Conservation (phyloP, 2,888 invertebrate species). For the Lordiphosa fenestrarum region DNA sequence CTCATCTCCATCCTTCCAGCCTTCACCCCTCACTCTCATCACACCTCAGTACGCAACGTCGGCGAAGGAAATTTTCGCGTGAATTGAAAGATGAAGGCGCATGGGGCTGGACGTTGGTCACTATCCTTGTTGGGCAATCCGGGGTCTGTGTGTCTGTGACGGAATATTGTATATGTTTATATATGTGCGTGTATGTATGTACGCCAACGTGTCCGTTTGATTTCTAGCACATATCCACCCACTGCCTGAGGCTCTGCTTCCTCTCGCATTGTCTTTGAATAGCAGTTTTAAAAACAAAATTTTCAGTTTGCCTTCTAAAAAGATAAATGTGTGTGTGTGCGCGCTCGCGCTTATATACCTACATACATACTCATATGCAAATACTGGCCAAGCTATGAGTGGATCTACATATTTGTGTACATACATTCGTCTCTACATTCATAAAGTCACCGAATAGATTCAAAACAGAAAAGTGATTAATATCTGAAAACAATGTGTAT, state of each 20-base stretch:
- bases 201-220: conserved; percentile 39
- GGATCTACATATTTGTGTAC: conserved; percentile 1
- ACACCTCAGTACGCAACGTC: conserved; percentile 40
- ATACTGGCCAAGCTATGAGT: conserved; percentile 4
- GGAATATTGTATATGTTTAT: conserved; percentile 25
- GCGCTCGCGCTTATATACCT: conserved; percentile 12
- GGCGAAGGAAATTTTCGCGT: conserved; percentile 73
- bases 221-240: conserved; percentile 40
- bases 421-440: not conserved
- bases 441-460: no score
- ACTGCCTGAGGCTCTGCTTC: conserved; percentile 17
- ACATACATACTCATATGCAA: conserved; percentile 11
- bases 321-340: conserved; percentile 22
- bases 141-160: conserved; percentile 16
- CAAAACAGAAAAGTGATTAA: no score
- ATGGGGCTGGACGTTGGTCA: conserved; percentile 61
- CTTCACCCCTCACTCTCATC: conserved; percentile 32
- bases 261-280: conserved; percentile 53
- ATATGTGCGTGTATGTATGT: conserved; percentile 26
- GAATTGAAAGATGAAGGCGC: conserved; percentile 75
- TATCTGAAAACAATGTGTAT: no score
- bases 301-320: conserved; percentile 50
- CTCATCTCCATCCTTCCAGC: conserved; percentile 31
- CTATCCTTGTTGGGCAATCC: conserved; percentile 34
- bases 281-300: conserved; percentile 52